Evolutionary conservation across 2,113 vertebrate species (phyloP).

Genomic region (Cygnus buccinator): DNA sequence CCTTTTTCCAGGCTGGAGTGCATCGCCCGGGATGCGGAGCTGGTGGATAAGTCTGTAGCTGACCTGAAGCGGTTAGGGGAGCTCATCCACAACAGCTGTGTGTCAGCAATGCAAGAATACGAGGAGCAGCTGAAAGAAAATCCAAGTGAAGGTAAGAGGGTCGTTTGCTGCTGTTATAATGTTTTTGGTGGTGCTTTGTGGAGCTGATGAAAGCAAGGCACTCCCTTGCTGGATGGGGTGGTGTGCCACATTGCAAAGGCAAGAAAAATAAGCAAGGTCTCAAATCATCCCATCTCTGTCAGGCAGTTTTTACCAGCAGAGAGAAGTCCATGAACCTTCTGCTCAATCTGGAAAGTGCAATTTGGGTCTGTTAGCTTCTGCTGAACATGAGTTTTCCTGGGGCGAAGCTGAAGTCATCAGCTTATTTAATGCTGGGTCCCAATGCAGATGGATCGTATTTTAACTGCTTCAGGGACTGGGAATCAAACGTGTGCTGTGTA

Average conservation of each 20-base stretch:
- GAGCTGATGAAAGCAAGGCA: background rate
- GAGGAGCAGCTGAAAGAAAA: constrained; percentile 96
- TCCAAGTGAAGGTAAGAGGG: constrained; percentile 85
- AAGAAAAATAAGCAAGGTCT: background rate
- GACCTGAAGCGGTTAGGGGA: constrained; percentile 94
- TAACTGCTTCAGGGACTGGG: background rate
- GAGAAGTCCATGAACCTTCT: background rate
- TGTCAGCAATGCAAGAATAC: constrained; percentile 93
- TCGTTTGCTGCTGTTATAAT: background rate
- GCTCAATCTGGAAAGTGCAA: background rate
- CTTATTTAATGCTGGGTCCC: background rate
- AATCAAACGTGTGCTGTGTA: background rate
- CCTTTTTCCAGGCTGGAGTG: constrained; percentile 85
- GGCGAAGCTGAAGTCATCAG: background rate
- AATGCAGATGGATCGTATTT: background rate
- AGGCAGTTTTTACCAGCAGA: background rate
- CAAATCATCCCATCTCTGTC: background rate
- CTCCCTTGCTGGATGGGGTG: background rate
- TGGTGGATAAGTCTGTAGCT: constrained; percentile 97
- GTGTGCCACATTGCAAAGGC: background rate
- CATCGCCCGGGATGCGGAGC: constrained; percentile 94
- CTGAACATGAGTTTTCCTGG: background rate
- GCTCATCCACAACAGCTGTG: constrained; percentile 92
- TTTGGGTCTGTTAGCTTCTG: background rate
- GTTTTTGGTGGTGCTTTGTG: background rate